These are phyloP conservation scores for Lochmaea crataegi DNA, from an alignment of 2,888 invertebrate genomes.

Conservation along the genomic window DNA sequence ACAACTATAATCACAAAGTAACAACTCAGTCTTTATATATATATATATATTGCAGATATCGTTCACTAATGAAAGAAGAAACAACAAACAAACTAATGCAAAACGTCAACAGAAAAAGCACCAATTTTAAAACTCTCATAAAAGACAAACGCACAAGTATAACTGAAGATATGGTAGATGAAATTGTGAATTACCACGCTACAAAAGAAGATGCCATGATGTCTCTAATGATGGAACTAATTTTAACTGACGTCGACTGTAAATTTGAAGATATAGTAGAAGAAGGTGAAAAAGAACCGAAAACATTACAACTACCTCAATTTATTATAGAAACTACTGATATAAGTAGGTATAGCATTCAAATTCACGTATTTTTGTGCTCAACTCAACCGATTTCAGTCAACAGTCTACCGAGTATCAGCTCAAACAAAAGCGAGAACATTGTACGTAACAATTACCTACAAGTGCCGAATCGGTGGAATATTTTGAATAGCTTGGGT, in stretches of 20 bases:
- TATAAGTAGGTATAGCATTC: constrained; percentile 34
- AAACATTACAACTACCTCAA: constrained; percentile 13
- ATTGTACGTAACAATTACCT: constrained; percentile 26
- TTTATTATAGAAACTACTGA: constrained; percentile 47
- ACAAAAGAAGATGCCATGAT: constrained; percentile 52
- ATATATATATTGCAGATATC: constrained; percentile 45
- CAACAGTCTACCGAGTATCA: constrained; percentile 46
- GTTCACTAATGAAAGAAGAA: constrained; percentile 41
- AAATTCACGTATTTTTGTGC: neutral
- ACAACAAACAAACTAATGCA: constrained; percentile 39
- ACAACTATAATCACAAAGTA: neutral
- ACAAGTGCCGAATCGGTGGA: constrained; percentile 42
- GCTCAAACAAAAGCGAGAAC: constrained; percentile 26
- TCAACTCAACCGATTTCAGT: constrained; percentile 25
- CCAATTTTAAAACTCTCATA: constrained; percentile 48
- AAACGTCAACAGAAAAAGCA: constrained; percentile 45
- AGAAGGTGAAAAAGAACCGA: constrained; percentile 28
- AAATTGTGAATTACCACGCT: constrained; percentile 50
- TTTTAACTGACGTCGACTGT: constrained; percentile 50
- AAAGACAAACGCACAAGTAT: constrained; percentile 35
- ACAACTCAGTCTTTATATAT: neutral
- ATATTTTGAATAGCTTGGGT: constrained; percentile 49
- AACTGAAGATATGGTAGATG: constrained; percentile 43
- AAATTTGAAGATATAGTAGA: constrained; percentile 45
- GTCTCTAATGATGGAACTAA: constrained; percentile 55